A percentile compares a stretch with the other conserved stretches of the same genome.
Conservation (phyloP, 2,113 vertebrate species). For the Mus pahari region DNA sequence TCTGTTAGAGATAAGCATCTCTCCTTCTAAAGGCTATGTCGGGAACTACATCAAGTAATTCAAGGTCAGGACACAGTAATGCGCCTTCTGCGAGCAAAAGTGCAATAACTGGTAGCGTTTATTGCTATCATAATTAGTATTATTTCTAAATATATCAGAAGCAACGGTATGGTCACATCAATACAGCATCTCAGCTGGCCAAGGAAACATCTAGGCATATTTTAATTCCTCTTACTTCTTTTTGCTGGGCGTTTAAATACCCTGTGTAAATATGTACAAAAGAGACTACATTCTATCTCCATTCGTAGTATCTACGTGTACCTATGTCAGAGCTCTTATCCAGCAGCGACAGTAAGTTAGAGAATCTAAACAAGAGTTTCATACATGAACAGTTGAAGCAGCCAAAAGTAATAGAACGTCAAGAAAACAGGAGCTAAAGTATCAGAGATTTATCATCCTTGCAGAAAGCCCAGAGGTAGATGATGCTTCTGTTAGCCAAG, state of each 20-base stretch:
- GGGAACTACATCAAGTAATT: not conserved
- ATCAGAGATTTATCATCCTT: not conserved
- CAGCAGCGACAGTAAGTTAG: not conserved
- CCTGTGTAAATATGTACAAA: not conserved
- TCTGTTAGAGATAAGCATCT: not conserved
- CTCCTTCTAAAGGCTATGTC: not conserved
- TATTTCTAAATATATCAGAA: not conserved
- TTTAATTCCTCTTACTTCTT: not conserved
- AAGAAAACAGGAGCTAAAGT: not conserved
- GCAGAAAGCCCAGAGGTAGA: not conserved
- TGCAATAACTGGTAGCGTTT: not conserved
- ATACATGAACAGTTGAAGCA: not conserved
- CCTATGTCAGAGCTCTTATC: not conserved
- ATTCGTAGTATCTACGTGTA: not conserved
- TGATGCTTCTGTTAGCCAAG: not conserved
- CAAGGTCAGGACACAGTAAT: not conserved
- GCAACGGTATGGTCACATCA: not conserved
- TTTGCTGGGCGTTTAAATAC: not conserved
- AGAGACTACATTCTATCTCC: not conserved
- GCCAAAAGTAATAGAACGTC: not conserved
- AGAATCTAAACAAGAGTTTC: not conserved
- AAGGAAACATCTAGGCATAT: not conserved
- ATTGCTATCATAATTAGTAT: not conserved
- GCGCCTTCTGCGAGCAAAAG: not conserved
- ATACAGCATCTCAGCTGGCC: not conserved